These are phyloP conservation scores for Chelonoidis abingdonii DNA, from an alignment of 2,113 vertebrate genomes.

Conservation along the genomic window DNA sequence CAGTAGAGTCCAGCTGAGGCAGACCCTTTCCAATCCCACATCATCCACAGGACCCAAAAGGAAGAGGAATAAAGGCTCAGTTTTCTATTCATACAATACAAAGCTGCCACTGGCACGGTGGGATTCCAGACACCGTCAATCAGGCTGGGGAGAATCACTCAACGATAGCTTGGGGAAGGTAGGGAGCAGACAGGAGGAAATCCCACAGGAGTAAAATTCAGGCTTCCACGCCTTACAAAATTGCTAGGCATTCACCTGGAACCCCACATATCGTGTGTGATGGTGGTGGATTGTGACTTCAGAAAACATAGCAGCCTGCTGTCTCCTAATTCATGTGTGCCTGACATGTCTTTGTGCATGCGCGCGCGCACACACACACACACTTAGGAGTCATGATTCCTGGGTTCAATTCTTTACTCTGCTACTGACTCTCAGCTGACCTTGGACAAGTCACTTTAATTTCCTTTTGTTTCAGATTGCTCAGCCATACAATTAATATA, in stretches of 20 bases:
- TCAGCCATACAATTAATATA: slow-evolving; percentile 23
- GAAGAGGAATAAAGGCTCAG: not conserved
- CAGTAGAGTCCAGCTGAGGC: not conserved
- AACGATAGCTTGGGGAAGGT: not conserved
- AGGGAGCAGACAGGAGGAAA: not conserved
- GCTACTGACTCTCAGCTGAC: not conserved
- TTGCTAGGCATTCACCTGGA: fast-evolving
- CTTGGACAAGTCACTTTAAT: not conserved
- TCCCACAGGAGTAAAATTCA: not conserved
- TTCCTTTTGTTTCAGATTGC: not conserved
- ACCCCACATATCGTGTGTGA: fast-evolving
- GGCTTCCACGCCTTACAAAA: not conserved
- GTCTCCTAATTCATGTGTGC: not conserved
- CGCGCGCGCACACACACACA: too few species aligned
- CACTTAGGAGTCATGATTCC: not conserved
- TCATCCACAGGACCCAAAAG: not conserved
- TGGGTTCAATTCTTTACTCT: not conserved
- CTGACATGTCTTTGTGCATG: not conserved
- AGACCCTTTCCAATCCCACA: not conserved
- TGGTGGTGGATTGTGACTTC: fast-evolving
- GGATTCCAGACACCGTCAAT: not conserved
- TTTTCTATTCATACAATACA: not conserved
- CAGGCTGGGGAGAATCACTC: not conserved
- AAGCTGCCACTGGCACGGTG: not conserved
- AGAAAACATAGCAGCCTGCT: not conserved